phyloP scores from a whole-genome alignment of 2,797 vertebrate species.

The Cirrhinus molitorella region DNA sequence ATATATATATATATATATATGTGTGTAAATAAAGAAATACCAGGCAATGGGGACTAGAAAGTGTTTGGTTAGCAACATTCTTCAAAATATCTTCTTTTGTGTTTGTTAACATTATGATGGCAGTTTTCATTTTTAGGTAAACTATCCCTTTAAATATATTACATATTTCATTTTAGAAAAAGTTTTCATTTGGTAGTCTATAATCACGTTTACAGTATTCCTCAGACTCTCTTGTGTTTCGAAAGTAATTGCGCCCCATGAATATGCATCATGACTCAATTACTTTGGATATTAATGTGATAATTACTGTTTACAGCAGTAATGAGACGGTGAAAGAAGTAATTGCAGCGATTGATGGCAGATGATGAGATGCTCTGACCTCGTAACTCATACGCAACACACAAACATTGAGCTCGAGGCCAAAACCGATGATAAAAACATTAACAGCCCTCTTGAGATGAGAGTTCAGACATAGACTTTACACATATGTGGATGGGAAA shows the following conservation, averaged over 20 bases:
- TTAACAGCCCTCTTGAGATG: neutral
- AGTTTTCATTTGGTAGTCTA: neutral
- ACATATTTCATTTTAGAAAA: neutral
- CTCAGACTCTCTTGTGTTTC: neutral
- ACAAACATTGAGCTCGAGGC: neutral
- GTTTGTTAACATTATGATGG: too few species aligned
- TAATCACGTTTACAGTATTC: neutral
- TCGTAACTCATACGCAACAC: neutral
- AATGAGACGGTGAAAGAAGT: neutral
- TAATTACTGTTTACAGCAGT: constrained; percentile 19
- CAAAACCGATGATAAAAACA: neutral
- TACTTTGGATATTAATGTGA: neutral
- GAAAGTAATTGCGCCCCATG: neutral
- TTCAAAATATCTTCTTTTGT: too few species aligned
- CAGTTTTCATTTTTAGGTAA: neutral
- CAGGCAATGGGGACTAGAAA: too few species aligned
- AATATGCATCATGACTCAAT: constrained; percentile 4
- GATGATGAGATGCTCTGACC: constrained; percentile 11
- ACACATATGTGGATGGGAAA: neutral
- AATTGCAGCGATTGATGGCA: constrained; percentile 12
- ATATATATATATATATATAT: too few species aligned
- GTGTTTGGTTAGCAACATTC: too few species aligned
- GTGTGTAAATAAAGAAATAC: too few species aligned
- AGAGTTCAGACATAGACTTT: neutral
- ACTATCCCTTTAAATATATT: neutral